Conservation (phyloP, 1,140 invertebrate genomes). For the Diachasma alloeum region DNA sequence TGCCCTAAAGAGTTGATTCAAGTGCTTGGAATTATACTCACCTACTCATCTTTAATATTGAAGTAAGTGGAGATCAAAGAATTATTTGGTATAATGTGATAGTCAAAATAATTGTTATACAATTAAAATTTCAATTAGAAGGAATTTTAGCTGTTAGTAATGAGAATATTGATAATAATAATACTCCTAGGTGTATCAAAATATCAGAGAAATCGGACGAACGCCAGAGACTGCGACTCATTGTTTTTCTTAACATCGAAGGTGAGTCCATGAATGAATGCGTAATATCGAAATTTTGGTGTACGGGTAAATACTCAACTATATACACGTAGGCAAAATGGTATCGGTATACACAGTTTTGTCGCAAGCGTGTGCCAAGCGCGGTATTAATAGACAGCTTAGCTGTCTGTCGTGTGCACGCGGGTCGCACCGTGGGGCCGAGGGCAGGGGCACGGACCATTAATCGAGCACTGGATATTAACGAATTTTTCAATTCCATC, state of each 20-base stretch:
- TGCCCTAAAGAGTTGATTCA: background rate
- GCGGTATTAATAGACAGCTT: conserved; percentile 35
- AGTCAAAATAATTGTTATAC: background rate
- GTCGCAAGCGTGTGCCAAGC: conserved; percentile 30
- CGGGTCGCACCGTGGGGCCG: background rate
- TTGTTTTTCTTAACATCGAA: background rate
- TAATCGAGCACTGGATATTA: background rate
- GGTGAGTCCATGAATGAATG: conserved; percentile 7
- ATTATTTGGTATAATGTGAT: background rate
- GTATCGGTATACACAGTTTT: background rate
- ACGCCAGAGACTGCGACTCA: background rate
- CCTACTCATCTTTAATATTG: background rate
- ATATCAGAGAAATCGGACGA: background rate
- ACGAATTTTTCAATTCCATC: background rate
- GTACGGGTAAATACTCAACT: background rate
- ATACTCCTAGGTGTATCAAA: background rate
- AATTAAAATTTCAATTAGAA: no score
- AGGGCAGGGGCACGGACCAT: conserved; percentile 14
- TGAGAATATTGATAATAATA: background rate
- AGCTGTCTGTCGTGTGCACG: conserved; percentile 18
- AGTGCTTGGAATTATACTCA: no score
- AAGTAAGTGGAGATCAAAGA: background rate
- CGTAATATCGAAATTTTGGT: background rate
- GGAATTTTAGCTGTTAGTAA: background rate
- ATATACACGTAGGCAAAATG: background rate